Base-by-base conservation (phyloP, 2,888 invertebrate species). In the Syritta pipiens region DNA sequence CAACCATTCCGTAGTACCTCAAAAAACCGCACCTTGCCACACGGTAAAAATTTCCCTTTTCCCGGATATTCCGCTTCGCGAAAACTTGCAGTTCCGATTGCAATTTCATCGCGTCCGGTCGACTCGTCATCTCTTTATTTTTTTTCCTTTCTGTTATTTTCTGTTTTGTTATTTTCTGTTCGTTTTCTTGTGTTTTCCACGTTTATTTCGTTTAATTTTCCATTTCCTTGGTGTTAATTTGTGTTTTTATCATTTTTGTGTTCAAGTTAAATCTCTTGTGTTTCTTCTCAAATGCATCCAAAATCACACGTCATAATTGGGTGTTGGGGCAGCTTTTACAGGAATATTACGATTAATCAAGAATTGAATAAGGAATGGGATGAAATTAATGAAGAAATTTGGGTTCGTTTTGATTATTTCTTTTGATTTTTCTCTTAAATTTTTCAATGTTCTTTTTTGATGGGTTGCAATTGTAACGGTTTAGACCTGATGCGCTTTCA, bases 351-450 rank as follows among this genome's bases (percentile, higher is more conserved):
- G 4, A 81, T 88, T 17, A 86, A 87, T 48, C 60, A 79, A 2
- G 86, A 87, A 35, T 49, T 88, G 0, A 88, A 87, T 69, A 81
- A 82, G 1, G 88, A 88, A 68, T 88, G 88, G 89, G 59, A 68
- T 1, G 53, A 82, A 3, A 37, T 88, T 0, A 84, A 87, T 59
- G 51, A 83, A 6, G 86, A 88, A 24, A 88, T 88, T 82, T 86
- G 87, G 88, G 88, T 89, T 79, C 77, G 88, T 85, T 83, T 77
- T 14, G 55, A 10, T 17, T 37, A 30, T 42, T 20, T 26, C 10
- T 40, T 2, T 55, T 2, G 1, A 37, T 53, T 53, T 20, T 9
- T 17, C 19, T 14, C 2, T 37, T 14, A n/a, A 2, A 10, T 9
- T 37, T 17, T 32, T 37, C 4, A 12, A 30, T 30, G 5, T 17